Evolutionary conservation across 2,797 vertebrate genomes (phyloP).

Genomic region (Thripadectes ignobilis): DNA sequence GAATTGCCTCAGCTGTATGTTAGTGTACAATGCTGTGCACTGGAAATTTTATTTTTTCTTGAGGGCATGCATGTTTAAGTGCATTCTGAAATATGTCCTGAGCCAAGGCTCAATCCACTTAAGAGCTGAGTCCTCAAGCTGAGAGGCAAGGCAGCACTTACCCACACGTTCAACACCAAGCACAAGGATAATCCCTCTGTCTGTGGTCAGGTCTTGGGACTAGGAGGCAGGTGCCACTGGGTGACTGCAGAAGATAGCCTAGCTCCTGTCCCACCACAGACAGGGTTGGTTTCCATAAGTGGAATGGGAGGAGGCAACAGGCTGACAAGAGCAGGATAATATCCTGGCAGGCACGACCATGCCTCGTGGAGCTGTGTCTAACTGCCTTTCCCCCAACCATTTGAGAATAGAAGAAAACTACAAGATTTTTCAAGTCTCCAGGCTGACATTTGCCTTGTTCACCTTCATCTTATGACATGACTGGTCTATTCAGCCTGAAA

Average conservation of each 20-base stretch:
- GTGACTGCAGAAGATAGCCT: neutral
- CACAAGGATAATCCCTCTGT: neutral
- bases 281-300: neutral
- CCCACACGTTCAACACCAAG: fast-evolving
- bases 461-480: neutral
- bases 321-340: neutral
- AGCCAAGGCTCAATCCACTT: neutral
- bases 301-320: neutral
- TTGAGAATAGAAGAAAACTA: neutral
- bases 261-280: neutral
- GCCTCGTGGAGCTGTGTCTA: fast-evolving
- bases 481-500: neutral
- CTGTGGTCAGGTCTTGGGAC: neutral
- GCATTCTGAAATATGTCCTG: neutral
- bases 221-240: neutral
- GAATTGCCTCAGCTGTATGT: neutral
- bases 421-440: neutral
- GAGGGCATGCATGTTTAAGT: neutral
- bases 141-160: neutral
- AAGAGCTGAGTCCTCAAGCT: neutral
- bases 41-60: neutral
- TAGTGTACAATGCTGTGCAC: neutral
- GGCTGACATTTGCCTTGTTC: neutral
- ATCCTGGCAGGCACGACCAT: neutral
- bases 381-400: neutral